Evolutionary conservation across 1,140 invertebrate species (phyloP), one percentile per base, ranked within the genome.

Genomic region (Neotoxoptera formosana): DNA sequence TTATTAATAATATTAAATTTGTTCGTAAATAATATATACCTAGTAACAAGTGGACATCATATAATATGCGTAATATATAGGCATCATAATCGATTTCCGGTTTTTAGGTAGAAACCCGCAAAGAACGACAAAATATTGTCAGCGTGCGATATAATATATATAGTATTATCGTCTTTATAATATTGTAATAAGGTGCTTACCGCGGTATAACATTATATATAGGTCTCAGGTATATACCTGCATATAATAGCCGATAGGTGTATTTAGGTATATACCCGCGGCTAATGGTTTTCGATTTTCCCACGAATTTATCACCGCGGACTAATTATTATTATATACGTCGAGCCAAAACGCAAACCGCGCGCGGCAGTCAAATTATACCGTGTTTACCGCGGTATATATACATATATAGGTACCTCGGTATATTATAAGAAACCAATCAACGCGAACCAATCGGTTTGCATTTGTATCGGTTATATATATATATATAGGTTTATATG

Each of bases 281-380:
- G 60, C 60, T 76, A 76, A 76, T 76, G 60, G 60, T 34, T 76
- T 76, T 17, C 60, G 60, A 84, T 36, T 84, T 87, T 87, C 84
- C 84, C 84, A 87, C 84, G 41, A 47, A 87, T 87, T 87, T 87
- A 87, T 87, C 84, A 87, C 25, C 30, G 45, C 30, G 45, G 84
- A n/a, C 41, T 47, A 87, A 47, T 87, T 87, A 87, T 87, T 41
- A n/a, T n/a, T n/a, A n/a, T n/a, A 30, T 83, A 23, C 36, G 36
- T 14, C 36, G 30, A 47, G 45, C 83, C 41, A 87, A 47, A 87
- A 87, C 30, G 41, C 25, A 17, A 87, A 87, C n/a, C n/a, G n/a
- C n/a, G n/a, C 45, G 84, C 45, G 83, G 36, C 41, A 23, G 36
- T 36, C 21, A 84, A 84, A 83, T 83, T 83, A 41, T 41, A 83